Evolutionary conservation across 2,888 invertebrate species (phyloP), one percentile per base, ranked within the genome.

Genomic region (Euclidia mi): DNA sequence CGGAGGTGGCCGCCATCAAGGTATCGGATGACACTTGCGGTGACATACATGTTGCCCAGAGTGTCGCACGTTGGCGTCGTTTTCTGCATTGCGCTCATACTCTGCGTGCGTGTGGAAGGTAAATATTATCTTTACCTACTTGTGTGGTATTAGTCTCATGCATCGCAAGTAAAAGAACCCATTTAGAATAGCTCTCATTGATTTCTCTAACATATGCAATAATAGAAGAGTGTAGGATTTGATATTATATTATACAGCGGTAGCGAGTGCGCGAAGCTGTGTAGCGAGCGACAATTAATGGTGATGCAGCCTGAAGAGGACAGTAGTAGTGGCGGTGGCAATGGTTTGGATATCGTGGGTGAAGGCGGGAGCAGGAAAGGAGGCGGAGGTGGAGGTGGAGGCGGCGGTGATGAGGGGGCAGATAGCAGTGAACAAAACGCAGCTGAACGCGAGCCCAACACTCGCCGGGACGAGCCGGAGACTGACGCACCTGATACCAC

Each of bases 71-170:
- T 67, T 84, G 83, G 85, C 85, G 86, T 3, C 81, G 80, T 55
- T 91, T 91, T 73, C 77, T 92, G 64, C 90, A 85, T 62, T 92
- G 92, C 74, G 92, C 91, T 20, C 89, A 88, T 68, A 84, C 84
- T 17, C 65, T 81, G 35, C 80, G 82, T 47, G 81, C 82, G n/a
- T 85, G 85, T 62, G 76, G 71, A 43, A 71, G 85, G 91, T 91
- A 57, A 41, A 20, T 14, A 6, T 10, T 34, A 38, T 12, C 6
- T 7, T 4, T 18, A 4, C 18, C 9, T 10, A n/a, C n/a, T 18
- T 4, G n/a, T n/a, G n/a, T 34, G 3, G 11, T 11, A 11, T 32
- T 25, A 32, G n/a, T 32, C 11, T 32, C 1, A 32, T n/a, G n/a
- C n/a, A n/a, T n/a, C n/a, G n/a, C n/a, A n/a, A n/a, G n/a, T n/a